Base-by-base conservation (phyloP, 53 echinoderm and acorn worm genomes). In the Patiria pectinifera region DNA sequence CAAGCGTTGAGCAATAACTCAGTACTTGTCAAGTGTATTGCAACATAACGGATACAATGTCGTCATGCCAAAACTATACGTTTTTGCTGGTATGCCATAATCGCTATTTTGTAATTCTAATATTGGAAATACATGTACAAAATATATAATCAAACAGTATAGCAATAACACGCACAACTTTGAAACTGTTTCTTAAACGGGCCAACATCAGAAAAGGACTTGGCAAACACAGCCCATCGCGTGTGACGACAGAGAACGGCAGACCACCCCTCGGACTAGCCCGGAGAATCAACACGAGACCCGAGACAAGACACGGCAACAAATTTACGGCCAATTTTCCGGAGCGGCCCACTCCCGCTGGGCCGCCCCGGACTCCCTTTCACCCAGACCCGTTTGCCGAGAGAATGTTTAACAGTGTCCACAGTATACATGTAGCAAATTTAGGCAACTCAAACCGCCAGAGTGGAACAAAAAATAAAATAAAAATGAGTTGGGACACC, bases 371-470 rank as follows among this genome's bases (percentile, higher is more conserved):
- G 90, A 47, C 4, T 26, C 45, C 81, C n/a, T 80, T 80, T 77
- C 80, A 89, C 58, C 74, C 22, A 18, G 76, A 12, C 45, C 80
- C 47, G 9, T 46, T 76, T 78, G 90, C 48, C 47, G 66, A 35
- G 35, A 16, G 4, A 69, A 62, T 63, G 66, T 69, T 90, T 80
- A 80, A 90, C 90, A 80, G 90, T 90, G 90, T 90, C 90, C 82
- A 90, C 69, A 48, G 11, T 80, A 53, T 69, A 90, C 70, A 90
- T 90, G 90, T 90, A 90, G 63, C 90, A 90, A 87, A 80, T 90
- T 90, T 90, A 53, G 53, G 5, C 53, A 53, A 53, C 53, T 8
- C 53, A 53, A 53, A 2, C 53, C 8, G 53, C 8, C 53, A 53
- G 53, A 53, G 1, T 53, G 60, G 45, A 23, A 21, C n/a, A 46